Evolutionary conservation across 2,888 invertebrate species (phyloP), one percentile per base, ranked within the genome.

Genomic region (Stenchaetothrips biformis): DNA sequence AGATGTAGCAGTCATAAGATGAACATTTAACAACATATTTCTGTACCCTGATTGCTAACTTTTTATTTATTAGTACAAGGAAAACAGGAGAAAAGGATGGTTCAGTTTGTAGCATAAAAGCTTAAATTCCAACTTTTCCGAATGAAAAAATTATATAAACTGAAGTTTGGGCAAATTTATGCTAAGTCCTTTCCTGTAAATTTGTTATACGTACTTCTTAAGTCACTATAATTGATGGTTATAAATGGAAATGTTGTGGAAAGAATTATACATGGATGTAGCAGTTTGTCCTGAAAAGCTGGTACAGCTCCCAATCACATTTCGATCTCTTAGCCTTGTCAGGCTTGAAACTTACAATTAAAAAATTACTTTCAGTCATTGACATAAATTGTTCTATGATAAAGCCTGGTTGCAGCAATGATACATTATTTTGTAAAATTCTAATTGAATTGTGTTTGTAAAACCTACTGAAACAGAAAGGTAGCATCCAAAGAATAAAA

Each of bases 271-370:
- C 37, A 37, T 37, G 37, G 37, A 37, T 37, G 37, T 37, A 37
- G 37, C 37, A 4, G 37, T 37, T 37, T 37, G 37, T 37, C 37
- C 37, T 37, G 37, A 37, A 37, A 2, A 37, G 37, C 37, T 37
- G 37, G 37, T 37, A 37, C 4, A 37, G 37, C 37, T 37, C 37
- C 37, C 37, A 37, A 37, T 37, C 37, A 37, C 37, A 37, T 37
- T 37, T 37, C 37, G 37, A 37, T 37, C 37, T 37, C 37, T 1
- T 37, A 37, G 37, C 37, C 37, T 25, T 74, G 67, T 21, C 67
- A 25, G 67, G 25, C 25, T 74, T 25, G 67, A 74, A 13, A 74
- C 25, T 74, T 74, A 74, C 67, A 74, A 74, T 74, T 74, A 74
- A 7, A 37, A 25, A 74, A 74, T 25, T 25, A 7, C 21, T 25